These are phyloP conservation scores for Isotomurus palustris DNA, from an alignment of 2,888 invertebrate genomes.

Conservation along the genomic window DNA sequence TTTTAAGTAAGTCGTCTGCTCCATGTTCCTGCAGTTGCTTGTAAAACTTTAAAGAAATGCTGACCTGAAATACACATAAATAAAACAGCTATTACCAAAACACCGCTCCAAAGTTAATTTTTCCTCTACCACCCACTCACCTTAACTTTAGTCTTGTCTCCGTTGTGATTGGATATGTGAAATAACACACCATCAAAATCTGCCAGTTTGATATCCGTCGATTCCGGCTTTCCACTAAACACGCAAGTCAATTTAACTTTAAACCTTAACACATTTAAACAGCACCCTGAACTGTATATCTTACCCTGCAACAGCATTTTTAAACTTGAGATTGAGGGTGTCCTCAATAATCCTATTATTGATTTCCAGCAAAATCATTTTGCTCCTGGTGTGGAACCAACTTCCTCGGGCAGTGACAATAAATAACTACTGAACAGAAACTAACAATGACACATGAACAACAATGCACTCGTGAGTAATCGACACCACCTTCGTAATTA, in stretches of 20 bases:
- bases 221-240: conserved; percentile 83
- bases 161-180: conserved; percentile 94
- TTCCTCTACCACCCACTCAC: conserved; percentile 56
- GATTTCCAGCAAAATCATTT: conserved; percentile 95
- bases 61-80: conserved; percentile 62
- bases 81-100: background rate
- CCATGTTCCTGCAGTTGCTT: conserved; percentile 97
- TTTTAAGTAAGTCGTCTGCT: conserved; percentile 90
- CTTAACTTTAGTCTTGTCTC: conserved; percentile 94
- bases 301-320: conserved; percentile 93
- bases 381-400: conserved; percentile 35
- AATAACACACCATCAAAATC: conserved; percentile 99
- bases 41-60: conserved; percentile 97
- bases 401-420: background rate
- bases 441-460: background rate
- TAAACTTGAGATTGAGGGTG: conserved; percentile 89
- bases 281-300: conserved; percentile 47
- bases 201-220: conserved; percentile 87
- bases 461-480: background rate
- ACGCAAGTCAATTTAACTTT: background rate
- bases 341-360: conserved; percentile 99
- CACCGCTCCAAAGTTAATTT: background rate
- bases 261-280: background rate
- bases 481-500: too few relatives aligned
- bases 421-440: too few relatives aligned